Base-by-base conservation (phyloP, 2,888 invertebrate species). In the Ophonus ardosiacus region DNA sequence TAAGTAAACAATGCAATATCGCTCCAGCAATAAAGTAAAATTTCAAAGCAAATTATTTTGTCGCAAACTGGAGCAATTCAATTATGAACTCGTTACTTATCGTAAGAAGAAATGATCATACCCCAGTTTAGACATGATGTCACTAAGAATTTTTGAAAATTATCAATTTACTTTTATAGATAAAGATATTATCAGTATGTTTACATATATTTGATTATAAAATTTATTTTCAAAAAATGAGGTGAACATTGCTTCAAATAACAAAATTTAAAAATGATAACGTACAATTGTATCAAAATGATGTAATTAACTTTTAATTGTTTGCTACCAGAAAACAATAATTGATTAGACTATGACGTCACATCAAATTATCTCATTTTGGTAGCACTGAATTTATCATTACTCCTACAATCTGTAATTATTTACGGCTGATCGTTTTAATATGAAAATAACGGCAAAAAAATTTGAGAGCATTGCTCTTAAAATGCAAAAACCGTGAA, bases 401-500 rank as follows among this genome's bases (percentile, higher is more conserved):
- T 65, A 7, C 24, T 51, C 13, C 10, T 10, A 51, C 6, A 59
- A 17, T 59, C 7, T 59, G 17, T 59, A 59, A 17, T 59, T n/a
- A 24, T 68, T 68, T 24, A 68, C 68, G 68, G 68, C 68, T 68
- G 31, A 40, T 68, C 15, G 31, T 38, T 68, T 68, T 68, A 38
- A 31, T 31, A 38, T 31, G 31, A 68, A 15, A 68, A 38, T 68
- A 68, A 68, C 68, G 7, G 68, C 15, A 68, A 68, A 68, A 68
- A 63, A 4, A 40, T 7, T 38, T 38, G 68, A 68, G 68, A 68
- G 24, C 68, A 68, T 68, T 68, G 68, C 38, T 68, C 68, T 68
- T 68, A 15, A 68, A 68, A 68, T n/a, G 68, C 68, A 38, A 15
- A 24, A n/a, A 40, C 38, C 68, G 68, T 68, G 68, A 68, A 38